phyloP scores from a whole-genome alignment of 2,113 vertebrate genomes.

The Cephalophus harveyi region DNA sequence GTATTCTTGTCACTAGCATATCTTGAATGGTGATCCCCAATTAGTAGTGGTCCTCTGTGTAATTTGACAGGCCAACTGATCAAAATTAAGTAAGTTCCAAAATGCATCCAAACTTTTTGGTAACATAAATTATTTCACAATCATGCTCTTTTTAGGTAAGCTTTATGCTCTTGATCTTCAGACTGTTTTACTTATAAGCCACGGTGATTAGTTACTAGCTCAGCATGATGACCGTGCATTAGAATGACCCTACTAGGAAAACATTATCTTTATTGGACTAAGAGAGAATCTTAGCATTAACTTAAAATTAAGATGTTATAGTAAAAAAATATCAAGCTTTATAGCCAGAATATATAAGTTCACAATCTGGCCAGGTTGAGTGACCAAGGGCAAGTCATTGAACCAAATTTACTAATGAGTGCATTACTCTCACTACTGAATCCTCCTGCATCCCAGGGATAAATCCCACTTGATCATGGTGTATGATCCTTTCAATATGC shows the following conservation, averaged over 20 bases:
- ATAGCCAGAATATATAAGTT: background rate
- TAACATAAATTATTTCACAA: background rate
- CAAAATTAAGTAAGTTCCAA: background rate
- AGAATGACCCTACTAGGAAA: background rate
- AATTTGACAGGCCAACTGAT: background rate
- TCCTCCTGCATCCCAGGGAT: background rate
- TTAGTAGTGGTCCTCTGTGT: background rate
- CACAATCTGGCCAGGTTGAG: background rate
- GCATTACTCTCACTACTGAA: background rate
- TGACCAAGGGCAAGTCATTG: background rate
- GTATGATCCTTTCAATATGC: background rate
- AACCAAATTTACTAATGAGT: background rate
- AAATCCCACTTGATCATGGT: background rate
- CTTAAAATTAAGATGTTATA: background rate
- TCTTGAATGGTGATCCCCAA: background rate
- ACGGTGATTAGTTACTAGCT: rapidly evolving
- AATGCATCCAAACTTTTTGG: background rate
- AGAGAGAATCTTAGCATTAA: background rate
- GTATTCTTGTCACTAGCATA: background rate
- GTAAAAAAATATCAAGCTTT: background rate
- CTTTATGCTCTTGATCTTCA: background rate
- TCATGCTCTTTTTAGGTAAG: background rate
- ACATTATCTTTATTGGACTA: background rate
- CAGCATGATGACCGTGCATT: rapidly evolving
- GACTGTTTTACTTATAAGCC: background rate